A percentile compares a stretch with the other conserved stretches of the same genome.
Evolutionary conservation across 2,113 vertebrate genomes (phyloP).

Genomic region (Andinoacara biseriatus): DNA sequence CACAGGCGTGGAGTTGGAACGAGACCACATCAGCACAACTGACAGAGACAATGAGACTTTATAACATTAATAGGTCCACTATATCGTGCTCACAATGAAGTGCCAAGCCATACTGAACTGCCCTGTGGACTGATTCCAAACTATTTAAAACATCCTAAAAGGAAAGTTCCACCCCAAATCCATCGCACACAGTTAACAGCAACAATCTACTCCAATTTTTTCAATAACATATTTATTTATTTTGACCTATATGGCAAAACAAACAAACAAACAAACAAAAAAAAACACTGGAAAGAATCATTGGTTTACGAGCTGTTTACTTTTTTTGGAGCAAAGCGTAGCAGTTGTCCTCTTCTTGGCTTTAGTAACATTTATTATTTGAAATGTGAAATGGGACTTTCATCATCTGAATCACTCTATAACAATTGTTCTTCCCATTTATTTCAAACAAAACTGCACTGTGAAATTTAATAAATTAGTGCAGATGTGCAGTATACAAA

Average conservation of each 20-base stretch:
- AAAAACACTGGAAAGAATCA: too few relatives aligned
- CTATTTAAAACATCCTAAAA: neutral
- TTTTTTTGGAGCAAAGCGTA: too few relatives aligned
- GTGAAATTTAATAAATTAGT: too few relatives aligned
- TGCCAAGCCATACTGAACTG: slow-evolving; percentile 5
- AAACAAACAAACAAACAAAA: neutral
- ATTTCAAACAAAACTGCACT: too few relatives aligned
- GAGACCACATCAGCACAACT: slow-evolving; percentile 76
- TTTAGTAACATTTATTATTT: neutral
- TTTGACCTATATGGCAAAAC: neutral
- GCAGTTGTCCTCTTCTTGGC: neutral
- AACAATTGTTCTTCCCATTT: too few relatives aligned
- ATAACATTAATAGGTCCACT: slow-evolving; percentile 58
- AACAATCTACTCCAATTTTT: neutral
- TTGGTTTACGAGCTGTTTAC: too few relatives aligned
- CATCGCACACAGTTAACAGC: neutral
- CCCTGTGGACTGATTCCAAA: slow-evolving; percentile 13
- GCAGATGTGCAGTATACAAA: too few relatives aligned
- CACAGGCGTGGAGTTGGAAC: slow-evolving; percentile 63
- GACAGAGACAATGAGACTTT: slow-evolving; percentile 73
- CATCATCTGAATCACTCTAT: too few relatives aligned
- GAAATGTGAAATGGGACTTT: too few relatives aligned
- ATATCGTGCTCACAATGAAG: slow-evolving; percentile 53
- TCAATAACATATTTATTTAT: neutral
- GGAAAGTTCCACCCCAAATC: neutral